Evolutionary conservation across 2,113 vertebrate species (phyloP).

Genomic region (Ammospiza nelsoni): DNA sequence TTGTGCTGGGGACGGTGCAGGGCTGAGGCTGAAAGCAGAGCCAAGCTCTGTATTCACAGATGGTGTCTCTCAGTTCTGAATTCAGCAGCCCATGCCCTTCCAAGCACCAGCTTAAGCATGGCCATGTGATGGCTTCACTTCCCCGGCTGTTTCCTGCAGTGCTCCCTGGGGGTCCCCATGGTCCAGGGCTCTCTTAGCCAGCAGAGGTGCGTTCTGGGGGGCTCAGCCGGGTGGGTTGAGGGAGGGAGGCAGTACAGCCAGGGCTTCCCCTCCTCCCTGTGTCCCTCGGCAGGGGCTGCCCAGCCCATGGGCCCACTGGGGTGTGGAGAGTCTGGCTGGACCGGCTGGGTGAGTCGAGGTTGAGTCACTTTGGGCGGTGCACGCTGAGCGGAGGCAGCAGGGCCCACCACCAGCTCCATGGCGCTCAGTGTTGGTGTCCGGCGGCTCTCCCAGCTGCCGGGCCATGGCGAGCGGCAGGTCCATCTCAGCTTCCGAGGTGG

Average conservation of each 20-base stretch:
- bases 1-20: background rate
- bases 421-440: conserved; percentile 82
- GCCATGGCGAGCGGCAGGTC: conserved; percentile 84
- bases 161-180: accelerated
- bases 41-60: accelerated
- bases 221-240: background rate
- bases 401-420: conserved; percentile 62
- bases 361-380: conserved; percentile 42
- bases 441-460: conserved; percentile 82
- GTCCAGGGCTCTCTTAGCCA: too few relatives aligned
- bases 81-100: background rate
- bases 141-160: background rate
- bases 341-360: conserved; percentile 48
- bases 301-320: background rate
- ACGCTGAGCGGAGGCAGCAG: background rate
- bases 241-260: background rate
- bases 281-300: background rate
- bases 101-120: accelerated
- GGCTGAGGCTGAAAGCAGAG: background rate
- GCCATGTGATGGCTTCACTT: background rate
- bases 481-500: conserved; percentile 87
- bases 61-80: accelerated
- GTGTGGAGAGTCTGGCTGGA: conserved; percentile 46
- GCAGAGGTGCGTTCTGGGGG: accelerated
- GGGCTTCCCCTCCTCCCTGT: too few relatives aligned